Evolutionary conservation across 2,888 invertebrate genomes (phyloP), one percentile per base, ranked within the genome.

Genomic region (Apocheima hispidaria): DNA sequence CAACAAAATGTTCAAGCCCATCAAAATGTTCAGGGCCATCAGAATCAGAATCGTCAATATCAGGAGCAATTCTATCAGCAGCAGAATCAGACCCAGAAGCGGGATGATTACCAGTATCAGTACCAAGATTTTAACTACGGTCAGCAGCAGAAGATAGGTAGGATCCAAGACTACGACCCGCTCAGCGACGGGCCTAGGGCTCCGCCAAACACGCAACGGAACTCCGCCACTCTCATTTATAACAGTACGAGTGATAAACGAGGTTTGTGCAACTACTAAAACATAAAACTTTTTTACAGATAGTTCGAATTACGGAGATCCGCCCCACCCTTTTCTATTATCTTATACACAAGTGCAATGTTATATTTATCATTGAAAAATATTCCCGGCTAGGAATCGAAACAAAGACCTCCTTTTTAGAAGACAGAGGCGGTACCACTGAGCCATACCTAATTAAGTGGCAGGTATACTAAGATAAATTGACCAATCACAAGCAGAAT

Each of bases 161-260:
- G 96, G 90, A 96, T 96, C 71, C 96, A 96, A 69, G 97, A 97
- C 78, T 97, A 96, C 77, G 97, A 97, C 83, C 96, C 97, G 2
- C 88, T 96, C 68, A 94, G 94, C 71, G 96, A 96, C 77, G 95
- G 95, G 48, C 96, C 96, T 14, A 93, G 96, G 65, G 93, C 93
- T 49, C 93, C 94, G 63, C 96, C 96, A 0, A 96, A 96, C 79
- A 95, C 97, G 4, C 95, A 96, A 63, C 93, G 97, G 74, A 95
- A 96, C 74, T 96, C 96, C 3, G 96, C 97, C 52, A 97, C 97
- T 18, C 94, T 98, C 69, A 97, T 98, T 77, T 98, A 97, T 87
- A 97, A 97, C 73, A 83, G 90, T 77, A 88, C 90, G 51, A 85
- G 76, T 63, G 90, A 92, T 61, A 86, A 70, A 40, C 60, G 88